Evolutionary conservation across 2,113 vertebrate species (phyloP).

Genomic region (Urocitellus parryii): DNA sequence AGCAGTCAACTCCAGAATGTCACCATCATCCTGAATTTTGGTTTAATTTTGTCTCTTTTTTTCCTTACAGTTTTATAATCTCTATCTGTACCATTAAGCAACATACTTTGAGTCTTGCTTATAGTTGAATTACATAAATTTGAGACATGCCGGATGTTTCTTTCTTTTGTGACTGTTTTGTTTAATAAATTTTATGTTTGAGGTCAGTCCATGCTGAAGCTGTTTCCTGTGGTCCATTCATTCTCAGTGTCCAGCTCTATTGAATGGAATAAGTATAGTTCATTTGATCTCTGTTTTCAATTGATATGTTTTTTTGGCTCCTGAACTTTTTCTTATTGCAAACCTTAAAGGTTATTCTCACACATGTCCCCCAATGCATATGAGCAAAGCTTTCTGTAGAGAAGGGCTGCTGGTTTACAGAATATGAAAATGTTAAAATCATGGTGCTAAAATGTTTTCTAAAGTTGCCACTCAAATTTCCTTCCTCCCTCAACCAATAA

Average conservation of each 20-base stretch:
- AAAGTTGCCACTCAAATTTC: not conserved
- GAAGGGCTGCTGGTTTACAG: not conserved
- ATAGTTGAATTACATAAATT: not conserved
- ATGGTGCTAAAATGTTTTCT: not conserved
- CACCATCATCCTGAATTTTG: not conserved
- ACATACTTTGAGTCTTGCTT: not conserved
- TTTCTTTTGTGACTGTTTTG: constrained; percentile 6
- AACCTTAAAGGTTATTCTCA: not conserved
- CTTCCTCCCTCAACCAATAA: not conserved
- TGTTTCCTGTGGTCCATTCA: not conserved
- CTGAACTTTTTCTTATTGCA: not conserved
- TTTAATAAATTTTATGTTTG: not conserved
- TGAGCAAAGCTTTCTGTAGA: not conserved
- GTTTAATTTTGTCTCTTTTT: not conserved
- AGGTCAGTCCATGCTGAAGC: not conserved
- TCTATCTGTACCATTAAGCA: not conserved
- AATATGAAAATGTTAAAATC: not conserved
- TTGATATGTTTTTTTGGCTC: not conserved
- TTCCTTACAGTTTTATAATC: not conserved
- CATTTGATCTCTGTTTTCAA: not conserved
- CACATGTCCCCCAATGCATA: not conserved
- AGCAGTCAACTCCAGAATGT: not conserved
- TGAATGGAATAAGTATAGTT: not conserved
- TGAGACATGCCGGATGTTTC: not conserved
- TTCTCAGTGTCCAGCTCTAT: not conserved